A percentile compares a stretch with the other conserved stretches of the same genome.
These are phyloP conservation scores for Agonopterix alstromeriana DNA, from an alignment of 2,888 invertebrate species.

Conservation along the genomic window DNA sequence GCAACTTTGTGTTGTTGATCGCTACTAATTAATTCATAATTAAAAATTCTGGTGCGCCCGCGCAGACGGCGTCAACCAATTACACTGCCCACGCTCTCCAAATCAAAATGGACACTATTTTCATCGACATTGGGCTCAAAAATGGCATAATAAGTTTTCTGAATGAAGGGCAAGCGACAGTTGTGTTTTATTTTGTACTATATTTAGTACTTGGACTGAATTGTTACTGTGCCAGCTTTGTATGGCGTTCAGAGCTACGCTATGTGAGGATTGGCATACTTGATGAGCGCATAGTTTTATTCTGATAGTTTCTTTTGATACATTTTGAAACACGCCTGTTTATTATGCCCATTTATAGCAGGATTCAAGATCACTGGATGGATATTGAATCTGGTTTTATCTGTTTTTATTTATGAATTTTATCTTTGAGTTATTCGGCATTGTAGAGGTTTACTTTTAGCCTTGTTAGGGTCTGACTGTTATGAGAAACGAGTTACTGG, in stretches of 20 bases:
- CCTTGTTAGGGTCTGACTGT: no score
- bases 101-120: constrained; percentile 49
- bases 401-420: background rate
- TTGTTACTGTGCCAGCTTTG: constrained; percentile 70
- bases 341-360: no score
- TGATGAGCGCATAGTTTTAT: constrained; percentile 23
- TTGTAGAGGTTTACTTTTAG: no score
- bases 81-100: constrained; percentile 35
- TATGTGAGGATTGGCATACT: constrained; percentile 53
- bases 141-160: constrained; percentile 36
- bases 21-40: constrained; percentile 75
- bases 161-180: constrained; percentile 74
- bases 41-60: constrained; percentile 74
- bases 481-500: no score
- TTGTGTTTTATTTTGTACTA: constrained; percentile 76
- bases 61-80: constrained; percentile 48
- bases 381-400: background rate
- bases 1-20: constrained; percentile 67
- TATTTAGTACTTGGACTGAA: constrained; percentile 71
- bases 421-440: background rate
- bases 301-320: background rate
- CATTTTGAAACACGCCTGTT: no score
- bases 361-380: no score
- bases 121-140: constrained; percentile 38
- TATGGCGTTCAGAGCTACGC: constrained; percentile 30